phyloP scores from a whole-genome alignment of 2,888 invertebrate species.

The Calameuta pallipes region DNA sequence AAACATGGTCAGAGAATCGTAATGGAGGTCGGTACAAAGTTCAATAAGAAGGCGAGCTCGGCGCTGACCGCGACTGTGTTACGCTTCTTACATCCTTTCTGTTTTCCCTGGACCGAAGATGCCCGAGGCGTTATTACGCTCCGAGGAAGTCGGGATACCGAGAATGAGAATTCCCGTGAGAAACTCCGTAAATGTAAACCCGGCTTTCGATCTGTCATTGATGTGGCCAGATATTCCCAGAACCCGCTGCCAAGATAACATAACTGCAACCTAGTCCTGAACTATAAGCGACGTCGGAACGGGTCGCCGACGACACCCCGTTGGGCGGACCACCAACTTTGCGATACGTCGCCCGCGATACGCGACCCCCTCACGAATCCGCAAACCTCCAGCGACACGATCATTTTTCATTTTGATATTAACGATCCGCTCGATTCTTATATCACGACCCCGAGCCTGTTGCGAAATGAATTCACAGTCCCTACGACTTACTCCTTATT shows the following conservation, averaged over 20 bases:
- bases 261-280: background rate
- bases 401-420: background rate
- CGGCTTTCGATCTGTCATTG: slow-evolving; percentile 45
- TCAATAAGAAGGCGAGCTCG: background rate
- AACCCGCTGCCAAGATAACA: slow-evolving; percentile 1
- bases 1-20: background rate
- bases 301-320: slow-evolving; percentile 5
- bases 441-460: background rate
- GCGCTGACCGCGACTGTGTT: background rate
- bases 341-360: background rate
- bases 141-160: background rate
- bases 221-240: slow-evolving; percentile 26
- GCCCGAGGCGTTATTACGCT: background rate
- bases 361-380: background rate
- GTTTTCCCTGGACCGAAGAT: background rate
- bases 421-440: background rate
- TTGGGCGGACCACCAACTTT: background rate
- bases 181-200: slow-evolving; percentile 54
- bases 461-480: background rate
- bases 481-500: background rate
- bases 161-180: slow-evolving; percentile 42
- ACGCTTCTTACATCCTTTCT: background rate
- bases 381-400: background rate
- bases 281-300: slow-evolving; percentile 15
- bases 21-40: background rate